These are phyloP conservation scores for Chouioia cunea DNA, from an alignment of 2,888 invertebrate genomes.

Conservation along the genomic window DNA sequence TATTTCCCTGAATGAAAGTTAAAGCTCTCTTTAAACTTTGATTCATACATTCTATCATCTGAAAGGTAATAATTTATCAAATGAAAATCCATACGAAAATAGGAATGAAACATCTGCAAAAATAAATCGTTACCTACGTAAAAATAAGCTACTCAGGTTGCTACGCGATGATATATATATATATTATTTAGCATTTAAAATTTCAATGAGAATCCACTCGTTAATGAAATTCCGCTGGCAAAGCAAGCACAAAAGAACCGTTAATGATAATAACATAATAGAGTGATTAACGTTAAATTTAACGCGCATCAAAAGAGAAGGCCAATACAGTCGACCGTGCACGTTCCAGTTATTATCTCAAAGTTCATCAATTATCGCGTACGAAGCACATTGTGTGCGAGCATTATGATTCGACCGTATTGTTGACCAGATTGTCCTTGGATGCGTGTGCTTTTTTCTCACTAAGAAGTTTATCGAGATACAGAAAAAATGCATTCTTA, in stretches of 20 bases:
- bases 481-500: slow-evolving; percentile 41
- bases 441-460: slow-evolving; percentile 13
- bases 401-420: slow-evolving; percentile 22
- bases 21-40: no score
- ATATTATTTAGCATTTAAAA: not conserved
- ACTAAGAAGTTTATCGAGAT: slow-evolving; percentile 45
- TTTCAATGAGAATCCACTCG: slow-evolving; percentile 15
- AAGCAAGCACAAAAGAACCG: slow-evolving; percentile 16
- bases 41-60: not conserved
- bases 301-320: slow-evolving; percentile 21
- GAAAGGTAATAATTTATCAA: not conserved
- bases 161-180: slow-evolving; percentile 14
- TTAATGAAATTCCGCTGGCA: slow-evolving; percentile 29
- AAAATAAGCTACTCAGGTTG: not conserved
- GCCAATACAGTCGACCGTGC: no score
- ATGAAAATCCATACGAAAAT: not conserved
- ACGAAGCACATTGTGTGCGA: slow-evolving; percentile 19
- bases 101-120: not conserved
- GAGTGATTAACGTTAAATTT: slow-evolving; percentile 38
- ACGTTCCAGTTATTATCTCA: slow-evolving; percentile 26
- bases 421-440: slow-evolving; percentile 45
- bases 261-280: slow-evolving; percentile 32
- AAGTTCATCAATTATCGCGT: slow-evolving; percentile 35
- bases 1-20: no score
- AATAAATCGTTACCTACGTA: slow-evolving; percentile 24